phyloP scores from a whole-genome alignment of 2,113 vertebrate genomes.

The Ctenodactylus gundi region DNA sequence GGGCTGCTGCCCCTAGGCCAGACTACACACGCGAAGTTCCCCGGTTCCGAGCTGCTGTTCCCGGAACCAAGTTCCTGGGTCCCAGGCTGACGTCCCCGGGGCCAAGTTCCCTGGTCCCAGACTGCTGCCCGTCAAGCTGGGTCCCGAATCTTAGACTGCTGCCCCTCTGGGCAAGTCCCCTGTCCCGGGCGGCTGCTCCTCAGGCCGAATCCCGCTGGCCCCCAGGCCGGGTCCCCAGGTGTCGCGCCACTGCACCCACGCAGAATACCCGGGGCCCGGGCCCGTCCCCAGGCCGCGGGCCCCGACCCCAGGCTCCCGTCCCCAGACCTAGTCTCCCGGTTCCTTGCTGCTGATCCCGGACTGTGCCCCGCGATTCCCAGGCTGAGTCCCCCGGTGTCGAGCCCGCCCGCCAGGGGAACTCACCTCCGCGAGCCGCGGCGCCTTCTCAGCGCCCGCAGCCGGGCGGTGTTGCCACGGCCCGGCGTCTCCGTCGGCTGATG shows the following conservation, averaged over 20 bases:
- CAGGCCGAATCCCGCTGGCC: neutral
- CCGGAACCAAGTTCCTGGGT: neutral
- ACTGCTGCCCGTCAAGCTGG: neutral
- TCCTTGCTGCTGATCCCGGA: too few species aligned
- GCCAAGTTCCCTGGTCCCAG: neutral
- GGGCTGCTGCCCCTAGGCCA: neutral
- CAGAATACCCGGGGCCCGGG: too few species aligned
- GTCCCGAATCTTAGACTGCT: neutral
- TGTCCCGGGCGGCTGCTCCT: neutral
- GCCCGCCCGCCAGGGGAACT: slow-evolving; percentile 13
- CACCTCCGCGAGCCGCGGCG: slow-evolving; percentile 67
- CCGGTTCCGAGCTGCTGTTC: neutral
- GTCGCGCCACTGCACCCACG: neutral
- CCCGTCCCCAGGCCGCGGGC: neutral
- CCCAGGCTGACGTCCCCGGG: neutral
- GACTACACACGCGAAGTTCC: too few species aligned
- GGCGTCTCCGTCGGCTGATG: neutral
- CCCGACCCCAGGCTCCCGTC: neutral
- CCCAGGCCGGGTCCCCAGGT: neutral
- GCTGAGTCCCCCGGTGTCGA: neutral
- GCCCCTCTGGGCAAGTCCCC: neutral
- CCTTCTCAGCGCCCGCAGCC: slow-evolving; percentile 34
- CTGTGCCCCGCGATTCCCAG: neutral
- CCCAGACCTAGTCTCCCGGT: too few species aligned
- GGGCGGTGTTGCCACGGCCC: slow-evolving; percentile 11